phyloP scores from a whole-genome alignment of 2,888 invertebrate genomes.

The Pristionchus japonicus region DNA sequence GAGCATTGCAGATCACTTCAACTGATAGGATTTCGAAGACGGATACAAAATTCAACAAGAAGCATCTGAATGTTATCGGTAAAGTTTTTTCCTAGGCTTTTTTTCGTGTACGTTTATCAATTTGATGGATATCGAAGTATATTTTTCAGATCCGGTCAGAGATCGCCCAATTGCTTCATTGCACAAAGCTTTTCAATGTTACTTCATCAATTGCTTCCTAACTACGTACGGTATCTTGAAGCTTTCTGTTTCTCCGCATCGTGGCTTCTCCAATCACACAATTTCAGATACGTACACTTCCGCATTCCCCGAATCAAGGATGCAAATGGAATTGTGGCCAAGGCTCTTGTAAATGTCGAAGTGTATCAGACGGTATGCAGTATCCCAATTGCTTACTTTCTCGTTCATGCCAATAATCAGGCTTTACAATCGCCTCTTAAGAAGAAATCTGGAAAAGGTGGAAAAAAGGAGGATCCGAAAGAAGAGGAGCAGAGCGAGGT shows the following conservation, averaged over 20 bases:
- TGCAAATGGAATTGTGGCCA: background rate
- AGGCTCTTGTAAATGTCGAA: background rate
- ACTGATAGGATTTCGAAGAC: background rate
- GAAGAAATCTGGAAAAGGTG: background rate
- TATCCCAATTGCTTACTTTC: background rate
- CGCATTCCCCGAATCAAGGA: background rate
- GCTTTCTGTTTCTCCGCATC: no score
- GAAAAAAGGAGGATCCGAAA: background rate
- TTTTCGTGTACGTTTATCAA: no score
- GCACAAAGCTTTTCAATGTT: slow-evolving; percentile 55
- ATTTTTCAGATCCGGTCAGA: slow-evolving; percentile 53
- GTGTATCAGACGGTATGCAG: slow-evolving; percentile 9
- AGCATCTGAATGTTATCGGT: slow-evolving; percentile 30
- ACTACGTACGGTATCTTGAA: no score
- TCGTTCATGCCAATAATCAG: no score
- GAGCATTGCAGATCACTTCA: slow-evolving; percentile 9
- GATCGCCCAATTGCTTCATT: slow-evolving; percentile 54
- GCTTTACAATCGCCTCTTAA: slow-evolving; percentile 8
- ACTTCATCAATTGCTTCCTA: slow-evolving; percentile 59
- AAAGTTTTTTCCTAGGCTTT: background rate
- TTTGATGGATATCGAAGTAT: no score
- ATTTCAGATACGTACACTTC: slow-evolving; percentile 1
- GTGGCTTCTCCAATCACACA: background rate
- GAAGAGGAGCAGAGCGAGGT: background rate
- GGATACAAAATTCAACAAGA: slow-evolving; percentile 39